Evolutionary conservation across 2,113 vertebrate species (phyloP), one percentile per base, ranked within the genome.

Genomic region (Scytalopus superciliaris): DNA sequence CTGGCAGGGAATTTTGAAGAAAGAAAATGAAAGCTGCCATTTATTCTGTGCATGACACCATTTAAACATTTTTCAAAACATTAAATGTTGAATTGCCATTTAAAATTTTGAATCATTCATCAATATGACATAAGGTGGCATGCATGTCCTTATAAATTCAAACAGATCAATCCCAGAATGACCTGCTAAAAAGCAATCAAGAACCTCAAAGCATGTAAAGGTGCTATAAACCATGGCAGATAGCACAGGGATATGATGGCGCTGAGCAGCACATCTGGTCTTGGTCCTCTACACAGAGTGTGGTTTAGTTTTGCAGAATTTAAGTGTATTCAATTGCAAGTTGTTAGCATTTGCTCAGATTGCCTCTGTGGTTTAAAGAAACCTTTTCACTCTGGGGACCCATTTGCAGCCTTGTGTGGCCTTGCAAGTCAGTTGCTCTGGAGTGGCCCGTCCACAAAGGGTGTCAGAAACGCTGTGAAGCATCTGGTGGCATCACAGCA

Each of bases 1-100:
- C 88, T 90, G 93, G 87, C 77, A 87, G 80, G 77, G 84, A 96
- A 96, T 95, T 97, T 96, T 94, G 87, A 89, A 93, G 93, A 95
- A 89, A 84, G 88, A 97, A 97, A 96, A 95, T 92, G 86, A 95
- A 97, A 96, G 83, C 75, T 96, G 96, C 93, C 84, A 96, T 96
- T 97, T 96, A 96, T 92, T 97, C 90, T 85, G 64, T 89, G 84
- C 93, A 87, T 94, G 96, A 93, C 90, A 96, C 91, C 74, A 90
- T 95, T 95, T 88, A 90, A 95, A 93, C 92, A 94, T 94, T 96
- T 93, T 89, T 74, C 94, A 96, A 93, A 96, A 95, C 87, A 82
- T 96, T 95, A 92, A 87, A 92, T 80, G 30, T 93, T 56, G 67
- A 96, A 93, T 95, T 91, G 91, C 93, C 83, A 87, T 96, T 97